Evolutionary conservation across 2,888 invertebrate genomes (phyloP).

Genomic region (Rotaria sp.): DNA sequence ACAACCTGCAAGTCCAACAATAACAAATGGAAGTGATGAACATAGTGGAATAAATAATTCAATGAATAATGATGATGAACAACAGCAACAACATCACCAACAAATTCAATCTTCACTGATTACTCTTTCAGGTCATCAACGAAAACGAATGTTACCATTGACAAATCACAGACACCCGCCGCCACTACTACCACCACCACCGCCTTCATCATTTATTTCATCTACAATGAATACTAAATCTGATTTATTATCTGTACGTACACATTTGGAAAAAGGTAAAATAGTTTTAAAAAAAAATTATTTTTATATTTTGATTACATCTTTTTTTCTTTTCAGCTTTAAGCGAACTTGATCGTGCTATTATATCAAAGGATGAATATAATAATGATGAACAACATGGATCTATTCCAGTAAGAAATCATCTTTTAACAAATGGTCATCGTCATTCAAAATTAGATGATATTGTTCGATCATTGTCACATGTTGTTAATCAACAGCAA

Average conservation of each 20-base stretch:
- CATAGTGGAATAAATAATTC: background rate
- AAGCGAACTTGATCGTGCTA: background rate
- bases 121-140: background rate
- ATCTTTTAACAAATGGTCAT: background rate
- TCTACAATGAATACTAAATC: background rate
- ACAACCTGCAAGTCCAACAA: background rate
- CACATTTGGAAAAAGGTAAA: background rate
- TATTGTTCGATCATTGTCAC: background rate
- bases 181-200: background rate
- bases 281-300: background rate
- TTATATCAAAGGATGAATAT: background rate
- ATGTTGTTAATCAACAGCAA: constrained; percentile 25
- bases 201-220: background rate
- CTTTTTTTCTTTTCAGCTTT: background rate
- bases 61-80: background rate
- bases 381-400: background rate
- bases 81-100: background rate
- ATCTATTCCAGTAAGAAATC: background rate
- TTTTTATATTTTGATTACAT: background rate
- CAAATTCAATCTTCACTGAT: background rate
- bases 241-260: background rate
- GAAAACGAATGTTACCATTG: background rate
- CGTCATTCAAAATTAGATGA: constrained; percentile 26
- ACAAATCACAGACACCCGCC: background rate
- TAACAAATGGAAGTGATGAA: background rate